Percentiles rank a stretch among this genome's conserved stretches.
Conservation (phyloP, 2,113 vertebrate species). For the Fregata magnificens region DNA sequence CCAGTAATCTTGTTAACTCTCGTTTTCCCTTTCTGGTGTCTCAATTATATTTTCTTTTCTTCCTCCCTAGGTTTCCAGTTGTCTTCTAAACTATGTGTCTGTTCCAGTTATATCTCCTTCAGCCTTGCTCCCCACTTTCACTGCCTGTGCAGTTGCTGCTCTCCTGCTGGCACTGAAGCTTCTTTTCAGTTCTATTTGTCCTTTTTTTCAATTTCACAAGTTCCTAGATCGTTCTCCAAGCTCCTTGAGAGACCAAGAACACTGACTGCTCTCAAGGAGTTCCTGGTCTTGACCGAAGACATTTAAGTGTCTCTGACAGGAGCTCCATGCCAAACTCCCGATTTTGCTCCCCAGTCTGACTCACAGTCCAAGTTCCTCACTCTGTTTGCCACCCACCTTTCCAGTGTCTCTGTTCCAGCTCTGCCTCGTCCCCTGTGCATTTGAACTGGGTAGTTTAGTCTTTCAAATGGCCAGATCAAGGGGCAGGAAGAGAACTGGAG, state of each 20-base stretch:
- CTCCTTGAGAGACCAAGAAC: not conserved
- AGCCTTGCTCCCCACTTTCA: not conserved
- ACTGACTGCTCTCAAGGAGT: not conserved
- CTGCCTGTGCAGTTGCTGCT: not conserved
- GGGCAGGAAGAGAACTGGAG: not conserved
- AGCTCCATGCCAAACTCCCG: not conserved
- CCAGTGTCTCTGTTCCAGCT: not conserved
- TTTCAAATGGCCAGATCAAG: not conserved
- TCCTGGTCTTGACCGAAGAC: not conserved
- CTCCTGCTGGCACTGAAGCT: not conserved
- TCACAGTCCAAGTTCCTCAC: not conserved
- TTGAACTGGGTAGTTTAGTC: not conserved
- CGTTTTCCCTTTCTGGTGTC: not conserved
- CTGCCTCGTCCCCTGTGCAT: not conserved
- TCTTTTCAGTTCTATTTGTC: not conserved
- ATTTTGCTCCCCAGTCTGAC: not conserved
- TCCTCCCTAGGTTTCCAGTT: not conserved
- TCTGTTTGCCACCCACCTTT: not conserved
- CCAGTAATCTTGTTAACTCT: not conserved
- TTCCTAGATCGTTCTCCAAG: not conserved
- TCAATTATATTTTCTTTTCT: not conserved
- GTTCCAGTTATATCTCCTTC: not conserved
- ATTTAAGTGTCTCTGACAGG: not conserved
- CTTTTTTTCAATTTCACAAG: not conserved
- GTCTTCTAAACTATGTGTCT: not conserved